Evolutionary conservation across 1,140 invertebrate genomes (phyloP).

Genomic region (Calycopis cecrops): DNA sequence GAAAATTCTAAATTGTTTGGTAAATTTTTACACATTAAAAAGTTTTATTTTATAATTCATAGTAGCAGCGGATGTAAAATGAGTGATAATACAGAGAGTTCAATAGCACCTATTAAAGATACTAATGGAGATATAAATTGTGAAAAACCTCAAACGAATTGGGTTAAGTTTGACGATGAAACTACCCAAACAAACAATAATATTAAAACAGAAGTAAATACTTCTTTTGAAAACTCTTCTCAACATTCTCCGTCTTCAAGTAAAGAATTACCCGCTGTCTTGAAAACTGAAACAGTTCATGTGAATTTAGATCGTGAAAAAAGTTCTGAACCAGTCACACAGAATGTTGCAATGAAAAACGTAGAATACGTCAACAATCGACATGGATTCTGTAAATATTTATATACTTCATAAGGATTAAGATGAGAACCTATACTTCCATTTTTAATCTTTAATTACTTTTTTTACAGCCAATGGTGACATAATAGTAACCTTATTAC

Average conservation of each 20-base stretch:
- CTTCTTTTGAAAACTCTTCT: conserved; percentile 22
- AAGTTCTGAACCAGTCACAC: conserved; percentile 43
- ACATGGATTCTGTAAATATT: conserved; percentile 75
- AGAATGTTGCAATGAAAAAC: conserved; percentile 69
- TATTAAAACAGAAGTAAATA: conserved; percentile 25
- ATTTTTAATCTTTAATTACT: conserved; percentile 15
- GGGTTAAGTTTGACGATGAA: conserved; percentile 69
- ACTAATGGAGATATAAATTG: conserved; percentile 46
- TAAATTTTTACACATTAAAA: not conserved
- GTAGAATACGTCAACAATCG: conserved; percentile 74
- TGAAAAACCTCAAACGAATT: conserved; percentile 46
- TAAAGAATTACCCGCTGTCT: conserved; percentile 45
- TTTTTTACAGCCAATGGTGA: conserved; percentile 87
- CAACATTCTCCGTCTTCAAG: conserved; percentile 22
- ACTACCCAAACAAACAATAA: conserved; percentile 32
- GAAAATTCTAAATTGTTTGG: too few species aligned
- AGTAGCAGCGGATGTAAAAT: conserved; percentile 27
- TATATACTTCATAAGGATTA: conserved; percentile 14
- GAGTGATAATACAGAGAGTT: conserved; percentile 43
- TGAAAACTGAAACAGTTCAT: conserved; percentile 63
- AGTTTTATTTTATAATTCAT: not conserved
- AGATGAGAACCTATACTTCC: not conserved
- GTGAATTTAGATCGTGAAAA: conserved; percentile 60
- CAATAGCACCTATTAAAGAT: conserved; percentile 33
- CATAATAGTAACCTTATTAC: conserved; percentile 92